Base-by-base conservation (phyloP, 1,140 invertebrate genomes). In the Trichoplusia ni region DNA sequence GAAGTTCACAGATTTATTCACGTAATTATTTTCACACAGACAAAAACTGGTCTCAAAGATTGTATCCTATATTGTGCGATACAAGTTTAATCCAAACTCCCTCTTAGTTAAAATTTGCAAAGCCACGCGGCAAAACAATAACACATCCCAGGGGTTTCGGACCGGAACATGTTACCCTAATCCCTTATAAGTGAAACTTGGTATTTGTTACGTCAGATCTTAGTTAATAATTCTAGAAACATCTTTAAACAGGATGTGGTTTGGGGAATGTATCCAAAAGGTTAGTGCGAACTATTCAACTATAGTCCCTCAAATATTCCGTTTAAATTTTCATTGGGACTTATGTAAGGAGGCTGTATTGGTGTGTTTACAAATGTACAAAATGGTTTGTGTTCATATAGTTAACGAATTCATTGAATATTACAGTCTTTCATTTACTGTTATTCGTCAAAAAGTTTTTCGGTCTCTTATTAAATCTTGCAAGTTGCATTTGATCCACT, bases 201-300 rank as follows among this genome's bases (percentile, higher is more conserved):
- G 38, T 76, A 85, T 85, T 86, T 82, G 76, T 79, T 76, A 77
- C 71, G 71, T 80, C 82, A 79, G 75, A 84, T 86, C 82, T 85
- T 89, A 87, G 79, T 89, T 89, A 89, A 87, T 89, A 82, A 87
- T 87, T 87, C 83, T 77, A 82, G 82, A 87, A 86, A 84, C 83
- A 89, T 87, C 82, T 86, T 82, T 83, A 81, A 82, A 82, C 83
- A 87, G 86, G 86, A 89, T 86, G 86, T 71, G 86, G 86, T 81
- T 47, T 25, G 38, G 64, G 42, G 71, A n/a, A 64, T 75, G 42
- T 60, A 35, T 82, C 75, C 73, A 71, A 47, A 66, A 72, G 76
- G 78, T 49, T 63, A 31, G 31, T 49, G 19, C 8, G 16, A 18
- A 35, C 47, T 23, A 16, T 18, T 53, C 40, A n/a, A 47, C 25